These are phyloP conservation scores for Varanus komodoensis DNA, from an alignment of 2,113 vertebrate species.

Conservation along the genomic window DNA sequence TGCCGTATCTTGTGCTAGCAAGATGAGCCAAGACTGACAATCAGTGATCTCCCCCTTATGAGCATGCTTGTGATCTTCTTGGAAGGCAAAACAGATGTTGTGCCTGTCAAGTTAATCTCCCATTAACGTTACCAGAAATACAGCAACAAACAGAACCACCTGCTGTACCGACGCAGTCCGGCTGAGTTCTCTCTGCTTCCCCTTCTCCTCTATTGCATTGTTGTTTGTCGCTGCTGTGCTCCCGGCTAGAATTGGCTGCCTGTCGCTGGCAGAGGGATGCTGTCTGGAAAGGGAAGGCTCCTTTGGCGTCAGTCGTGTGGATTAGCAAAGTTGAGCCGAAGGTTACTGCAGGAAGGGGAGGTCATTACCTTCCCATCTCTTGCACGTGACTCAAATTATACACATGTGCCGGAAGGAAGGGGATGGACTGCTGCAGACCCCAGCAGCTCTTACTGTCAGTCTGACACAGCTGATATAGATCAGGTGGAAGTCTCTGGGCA, in stretches of 20 bases:
- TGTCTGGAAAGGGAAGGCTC: not conserved
- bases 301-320: too few species aligned
- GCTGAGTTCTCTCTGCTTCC: not conserved
- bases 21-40: not conserved
- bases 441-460: not conserved
- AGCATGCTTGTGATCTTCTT: not conserved
- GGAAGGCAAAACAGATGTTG: not conserved
- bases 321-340: not conserved
- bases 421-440: slow-evolving; percentile 3
- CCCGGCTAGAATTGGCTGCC: not conserved
- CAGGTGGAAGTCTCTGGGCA: slow-evolving; percentile 36
- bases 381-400: slow-evolving; percentile 1
- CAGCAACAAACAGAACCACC: not conserved
- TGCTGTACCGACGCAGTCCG: not conserved
- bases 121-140: not conserved
- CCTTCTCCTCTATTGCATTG: not conserved
- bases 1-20: not conserved
- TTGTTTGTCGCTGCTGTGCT: not conserved
- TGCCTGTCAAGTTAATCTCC: not conserved
- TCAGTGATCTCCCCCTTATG: not conserved
- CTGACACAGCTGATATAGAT: slow-evolving; percentile 33
- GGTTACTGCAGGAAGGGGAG: not conserved
- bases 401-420: not conserved
- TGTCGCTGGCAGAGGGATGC: not conserved
- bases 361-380: slow-evolving; percentile 10